These are phyloP conservation scores for Trissoscelio sp. DNA, from an alignment of 2,888 invertebrate species.

Conservation along the genomic window DNA sequence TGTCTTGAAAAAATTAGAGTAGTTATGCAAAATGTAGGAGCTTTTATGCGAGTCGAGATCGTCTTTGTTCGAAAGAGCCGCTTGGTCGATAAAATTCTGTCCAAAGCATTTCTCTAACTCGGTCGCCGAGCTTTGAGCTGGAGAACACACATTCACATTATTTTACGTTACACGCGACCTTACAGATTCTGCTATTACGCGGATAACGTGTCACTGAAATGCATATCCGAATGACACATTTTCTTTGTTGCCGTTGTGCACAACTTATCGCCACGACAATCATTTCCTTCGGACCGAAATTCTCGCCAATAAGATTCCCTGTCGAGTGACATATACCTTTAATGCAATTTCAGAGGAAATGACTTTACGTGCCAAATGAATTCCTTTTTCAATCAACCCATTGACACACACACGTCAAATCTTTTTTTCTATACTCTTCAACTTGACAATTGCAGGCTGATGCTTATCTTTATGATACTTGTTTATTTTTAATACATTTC, in stretches of 20 bases:
- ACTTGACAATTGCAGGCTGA: too few relatives aligned
- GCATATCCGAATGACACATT: constrained; percentile 20
- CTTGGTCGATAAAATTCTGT: constrained; percentile 51
- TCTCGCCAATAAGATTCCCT: too few relatives aligned
- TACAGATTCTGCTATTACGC: constrained; percentile 2
- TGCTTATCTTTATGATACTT: too few relatives aligned
- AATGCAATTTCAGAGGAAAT: too few relatives aligned
- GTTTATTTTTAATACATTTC: too few relatives aligned
- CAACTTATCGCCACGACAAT: constrained; percentile 1
- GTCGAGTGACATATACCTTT: background rate
- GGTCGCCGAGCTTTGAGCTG: constrained; percentile 34
- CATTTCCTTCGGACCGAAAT: background rate
- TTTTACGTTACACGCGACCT: constrained; percentile 29
- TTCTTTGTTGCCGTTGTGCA: constrained; percentile 23
- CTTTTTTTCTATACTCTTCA: too few relatives aligned
- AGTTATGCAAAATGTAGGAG: constrained; percentile 58
- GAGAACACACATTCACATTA: background rate
- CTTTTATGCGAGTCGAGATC: constrained; percentile 49
- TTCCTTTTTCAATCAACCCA: too few relatives aligned
- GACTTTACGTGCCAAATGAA: too few relatives aligned
- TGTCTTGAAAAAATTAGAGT: constrained; percentile 53
- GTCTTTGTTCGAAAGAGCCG: constrained; percentile 48
- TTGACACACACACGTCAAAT: too few relatives aligned
- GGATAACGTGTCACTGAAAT: constrained; percentile 19
- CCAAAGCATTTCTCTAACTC: constrained; percentile 53